Evolutionary conservation across 2,797 vertebrate species (phyloP), one percentile per base, ranked within the genome.

Genomic region (Notolabrus celidotus): DNA sequence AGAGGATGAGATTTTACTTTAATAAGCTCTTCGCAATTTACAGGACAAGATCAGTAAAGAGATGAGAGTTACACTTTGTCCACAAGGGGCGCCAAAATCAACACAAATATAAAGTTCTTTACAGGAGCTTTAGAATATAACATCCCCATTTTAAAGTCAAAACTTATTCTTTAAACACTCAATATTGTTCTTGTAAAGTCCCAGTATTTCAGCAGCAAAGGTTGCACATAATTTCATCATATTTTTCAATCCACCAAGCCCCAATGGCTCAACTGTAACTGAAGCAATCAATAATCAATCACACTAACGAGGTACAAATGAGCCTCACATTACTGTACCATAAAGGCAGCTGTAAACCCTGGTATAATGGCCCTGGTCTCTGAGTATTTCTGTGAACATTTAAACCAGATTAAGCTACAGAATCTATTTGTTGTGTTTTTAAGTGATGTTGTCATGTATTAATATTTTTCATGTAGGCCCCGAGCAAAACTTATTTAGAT

Each of bases 401-500:
- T 47, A 22, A 63, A 39, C 10, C 34, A 31, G 27, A 55, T 57
- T 43, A 51, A 71, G n/a, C 34, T 46, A 11, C 6, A 43, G 49
- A 41, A 62, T 17, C 41, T 38, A 10, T 14, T 76, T 76, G 33
- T 41, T 46, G 20, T 59, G 52, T 58, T 65, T 68, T 56, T 29
- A 58, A 57, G 31, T 36, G 56, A 58, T 77, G 63, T 74, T 67
- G 10, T 81, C 52, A 66, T 71, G 49, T 68, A 19, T 61, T 64
- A 73, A 75, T 58, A 47, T 56, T 78, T 47, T 86, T 86, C 42
- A 84, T 80, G 67, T 77, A 15, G 9, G 14, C 68, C 83, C 64
- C 16, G 17, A 38, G 74, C 67, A 54, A 42, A 59, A 65, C 25
- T 65, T 67, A 67, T 68, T 75, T 67, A 61, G 71, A 75, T 80